phyloP scores from a whole-genome alignment of 2,888 invertebrate genomes.

The Bombylius discolor region DNA sequence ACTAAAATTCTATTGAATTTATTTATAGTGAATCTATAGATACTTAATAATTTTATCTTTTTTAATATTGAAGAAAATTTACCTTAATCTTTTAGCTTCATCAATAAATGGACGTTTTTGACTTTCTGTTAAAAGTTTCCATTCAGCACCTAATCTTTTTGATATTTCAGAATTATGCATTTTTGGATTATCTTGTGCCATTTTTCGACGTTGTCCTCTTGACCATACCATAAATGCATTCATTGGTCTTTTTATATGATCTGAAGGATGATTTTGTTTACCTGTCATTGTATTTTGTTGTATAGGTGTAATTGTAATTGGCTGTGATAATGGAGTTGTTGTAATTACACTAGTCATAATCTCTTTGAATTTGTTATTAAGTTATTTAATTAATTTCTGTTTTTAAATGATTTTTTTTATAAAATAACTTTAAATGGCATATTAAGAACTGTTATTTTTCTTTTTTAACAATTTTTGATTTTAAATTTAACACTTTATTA shows the following conservation, averaged over 20 bases:
- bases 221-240: conserved; percentile 98
- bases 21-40: too few relatives aligned
- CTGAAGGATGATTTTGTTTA: conserved; percentile 32
- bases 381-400: neutral
- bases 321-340: neutral
- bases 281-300: neutral
- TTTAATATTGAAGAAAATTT: conserved; percentile 22
- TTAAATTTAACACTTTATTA: too few relatives aligned
- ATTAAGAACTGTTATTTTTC: too few relatives aligned
- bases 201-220: conserved; percentile 79
- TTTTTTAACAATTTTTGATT: too few relatives aligned
- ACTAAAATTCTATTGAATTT: too few relatives aligned
- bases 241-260: conserved; percentile 92
- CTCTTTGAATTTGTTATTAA: neutral
- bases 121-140: conserved; percentile 77
- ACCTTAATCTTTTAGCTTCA: conserved; percentile 81
- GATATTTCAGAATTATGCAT: conserved; percentile 87
- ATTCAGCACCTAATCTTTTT: conserved; percentile 82
- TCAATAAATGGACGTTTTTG: conserved; percentile 92
- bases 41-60: too few relatives aligned
- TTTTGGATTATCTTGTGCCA: conserved; percentile 88
- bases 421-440: too few relatives aligned
- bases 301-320: neutral
- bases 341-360: neutral
- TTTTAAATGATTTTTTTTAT: too few relatives aligned